Evolutionary conservation across 1,140 invertebrate species (phyloP).

Genomic region (Daktulosphaira vitifoliae): DNA sequence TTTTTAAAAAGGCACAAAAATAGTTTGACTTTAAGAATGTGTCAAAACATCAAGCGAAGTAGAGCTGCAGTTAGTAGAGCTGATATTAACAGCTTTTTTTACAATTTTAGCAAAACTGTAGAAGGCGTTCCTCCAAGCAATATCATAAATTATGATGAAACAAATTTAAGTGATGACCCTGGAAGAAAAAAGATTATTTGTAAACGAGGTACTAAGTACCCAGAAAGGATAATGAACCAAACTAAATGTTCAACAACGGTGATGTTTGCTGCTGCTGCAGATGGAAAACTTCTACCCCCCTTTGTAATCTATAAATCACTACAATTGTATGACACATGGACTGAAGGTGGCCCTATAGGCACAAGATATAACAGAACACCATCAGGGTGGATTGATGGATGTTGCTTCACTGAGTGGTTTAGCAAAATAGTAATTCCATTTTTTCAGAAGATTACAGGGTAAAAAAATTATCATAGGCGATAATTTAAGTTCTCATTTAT

Average conservation of each 20-base stretch:
- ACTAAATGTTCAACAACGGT: conserved; percentile 34
- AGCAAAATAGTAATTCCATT: conserved; percentile 24
- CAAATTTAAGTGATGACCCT: conserved; percentile 43
- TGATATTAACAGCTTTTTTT: conserved; percentile 39
- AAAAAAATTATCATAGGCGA: conserved; percentile 40
- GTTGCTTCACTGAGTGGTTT: not conserved
- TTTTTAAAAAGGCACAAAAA: not conserved
- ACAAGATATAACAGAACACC: not conserved
- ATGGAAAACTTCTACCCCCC: too few species aligned
- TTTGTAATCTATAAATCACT: conserved; percentile 43
- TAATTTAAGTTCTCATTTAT: not conserved
- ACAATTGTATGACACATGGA: not conserved
- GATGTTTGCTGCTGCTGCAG: too few species aligned
- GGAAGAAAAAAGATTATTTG: conserved; percentile 39
- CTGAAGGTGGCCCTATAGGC: not conserved
- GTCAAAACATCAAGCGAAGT: conserved; percentile 41
- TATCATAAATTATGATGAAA: conserved; percentile 47
- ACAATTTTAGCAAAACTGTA: conserved; percentile 39
- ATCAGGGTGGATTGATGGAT: not conserved
- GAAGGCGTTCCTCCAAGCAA: conserved; percentile 40
- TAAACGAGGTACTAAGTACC: conserved; percentile 33
- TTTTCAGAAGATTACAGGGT: conserved; percentile 19
- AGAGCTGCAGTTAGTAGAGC: conserved; percentile 36
- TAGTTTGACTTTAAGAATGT: conserved; percentile 35
- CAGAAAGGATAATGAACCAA: conserved; percentile 35